Evolutionary conservation across 2,888 invertebrate genomes (phyloP), one percentile per base, ranked within the genome.

Genomic region (Bursaphelenchus okinawaensis): DNA sequence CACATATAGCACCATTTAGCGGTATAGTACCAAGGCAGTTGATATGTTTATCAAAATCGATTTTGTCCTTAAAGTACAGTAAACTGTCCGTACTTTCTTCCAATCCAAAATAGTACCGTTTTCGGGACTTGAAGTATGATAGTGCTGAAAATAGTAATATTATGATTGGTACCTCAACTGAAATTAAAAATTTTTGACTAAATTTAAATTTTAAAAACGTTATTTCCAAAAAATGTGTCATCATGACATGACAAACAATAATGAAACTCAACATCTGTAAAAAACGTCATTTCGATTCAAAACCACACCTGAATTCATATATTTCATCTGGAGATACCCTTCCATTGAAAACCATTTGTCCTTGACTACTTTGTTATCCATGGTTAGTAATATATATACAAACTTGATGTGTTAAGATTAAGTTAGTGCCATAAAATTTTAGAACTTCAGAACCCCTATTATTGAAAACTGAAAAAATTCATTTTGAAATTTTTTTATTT

Each of bases 241-340:
- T n/a, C n/a, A n/a, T n/a, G n/a, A n/a, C n/a, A n/a, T n/a, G n/a
- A n/a, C n/a, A n/a, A n/a, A n/a, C n/a, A n/a, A n/a, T n/a, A n/a
- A n/a, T n/a, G n/a, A n/a, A n/a, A n/a, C n/a, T n/a, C n/a, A n/a
- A n/a, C n/a, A n/a, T n/a, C n/a, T n/a, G n/a, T n/a, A n/a, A n/a
- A n/a, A n/a, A n/a, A n/a, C n/a, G n/a, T n/a, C n/a, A n/a, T n/a
- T n/a, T n/a, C n/a, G n/a, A n/a, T n/a, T n/a, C n/a, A n/a, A n/a
- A n/a, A n/a, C 16, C 26, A 31, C 20, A 70, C 70, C 70, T 67
- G 58, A 52, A 55, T 64, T 66, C 24, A 68, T 65, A 26, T 73
- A 68, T 68, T 79, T 80, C 72, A 80, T 75, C 24, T 64, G 58
- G 12, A 80, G 68, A 55, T 69, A 75, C 4, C 80, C 80, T 52